Evolutionary conservation across 2,797 vertebrate genomes (phyloP), one percentile per base, ranked within the genome.

Genomic region (Scyliorhinus canicula): DNA sequence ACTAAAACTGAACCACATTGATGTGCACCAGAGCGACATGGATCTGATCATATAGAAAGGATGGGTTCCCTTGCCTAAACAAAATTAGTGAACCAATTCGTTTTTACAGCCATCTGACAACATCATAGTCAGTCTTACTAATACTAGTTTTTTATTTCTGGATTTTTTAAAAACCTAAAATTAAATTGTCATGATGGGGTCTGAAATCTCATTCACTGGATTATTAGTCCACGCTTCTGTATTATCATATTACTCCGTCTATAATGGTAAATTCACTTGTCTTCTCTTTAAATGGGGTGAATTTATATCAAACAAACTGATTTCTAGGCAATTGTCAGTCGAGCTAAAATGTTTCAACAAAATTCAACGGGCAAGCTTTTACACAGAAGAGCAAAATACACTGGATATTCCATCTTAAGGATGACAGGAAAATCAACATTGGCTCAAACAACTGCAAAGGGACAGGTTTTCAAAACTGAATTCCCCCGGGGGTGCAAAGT

Each of bases 391-490:
- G 12, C 84, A 86, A 55, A 44, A 86, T 55, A 44, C 50, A 35
- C 84, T 31, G 28, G 47, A 79, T 44, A 85, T 71, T 79, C 24
- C 71, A 65, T n/a, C 16, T 84, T 9, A 74, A 77, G n/a, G 50
- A 12, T 5, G 44, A 35, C n/a, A 77, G 50, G 19, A 84, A 95
- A n/a, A 71, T 50, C 21, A 71, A 77, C 57, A 63, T 40, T 77
- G 60, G 60, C 40, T 86, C 50, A 88, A 93, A 65, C 60, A 24
- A 63, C 52, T 88, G 52, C 28, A 88, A 67, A 65, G 35, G 19
- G n/a, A 93, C 60, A 86, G 31, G 31, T 74, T 86, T 55, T 86
- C 84, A n/a, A n/a, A n/a, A n/a, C n/a, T n/a, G n/a, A n/a, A n/a
- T n/a, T n/a, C n/a, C n/a, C n/a, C n/a, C n/a, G n/a, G n/a, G n/a